Percentiles rank a stretch among this genome's conserved stretches.
Conservation (phyloP, 2,888 invertebrate genomes). For the Patella caerulea region DNA sequence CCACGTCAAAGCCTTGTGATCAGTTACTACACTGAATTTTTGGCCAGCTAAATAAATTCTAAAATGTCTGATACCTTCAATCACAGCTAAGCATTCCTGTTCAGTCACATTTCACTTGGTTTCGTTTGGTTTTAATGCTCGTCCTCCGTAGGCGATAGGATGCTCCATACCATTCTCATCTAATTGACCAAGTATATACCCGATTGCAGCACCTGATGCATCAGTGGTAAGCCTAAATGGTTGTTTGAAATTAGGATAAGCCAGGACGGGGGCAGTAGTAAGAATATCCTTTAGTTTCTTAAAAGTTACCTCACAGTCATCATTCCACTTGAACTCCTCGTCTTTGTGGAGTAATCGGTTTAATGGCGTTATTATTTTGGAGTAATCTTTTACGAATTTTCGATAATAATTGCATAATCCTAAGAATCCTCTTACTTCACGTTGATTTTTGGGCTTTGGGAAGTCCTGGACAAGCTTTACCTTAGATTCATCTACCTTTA, state of each 20-base stretch:
- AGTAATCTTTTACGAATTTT: slow-evolving; percentile 61
- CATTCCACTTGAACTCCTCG: slow-evolving; percentile 52
- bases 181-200: slow-evolving; percentile 40
- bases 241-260: too few species aligned
- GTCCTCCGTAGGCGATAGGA: background rate
- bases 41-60: slow-evolving; percentile 32
- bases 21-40: slow-evolving; percentile 37
- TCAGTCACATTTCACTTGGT: slow-evolving; percentile 36
- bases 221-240: slow-evolving; percentile 14
- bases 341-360: slow-evolving; percentile 57
- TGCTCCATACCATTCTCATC: slow-evolving; percentile 21
- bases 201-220: slow-evolving; percentile 38
- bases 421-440: slow-evolving; percentile 37
- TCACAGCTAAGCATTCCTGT: slow-evolving; percentile 27
- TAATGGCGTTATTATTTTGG: slow-evolving; percentile 55
- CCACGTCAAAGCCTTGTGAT: slow-evolving; percentile 39
- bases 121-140: slow-evolving; percentile 31
- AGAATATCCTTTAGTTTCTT: slow-evolving; percentile 53
- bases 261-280: slow-evolving; percentile 39
- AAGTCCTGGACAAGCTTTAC: slow-evolving; percentile 33
- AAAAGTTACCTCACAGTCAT: slow-evolving; percentile 57
- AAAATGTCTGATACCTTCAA: slow-evolving; percentile 34
- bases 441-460: slow-evolving; percentile 37
- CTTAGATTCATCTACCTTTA: slow-evolving; percentile 26
- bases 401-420: slow-evolving; percentile 65